Base-by-base conservation (phyloP, 37 sponge, comb jelly and placozoan genomes). In the Diacarnus erythraeanus region DNA sequence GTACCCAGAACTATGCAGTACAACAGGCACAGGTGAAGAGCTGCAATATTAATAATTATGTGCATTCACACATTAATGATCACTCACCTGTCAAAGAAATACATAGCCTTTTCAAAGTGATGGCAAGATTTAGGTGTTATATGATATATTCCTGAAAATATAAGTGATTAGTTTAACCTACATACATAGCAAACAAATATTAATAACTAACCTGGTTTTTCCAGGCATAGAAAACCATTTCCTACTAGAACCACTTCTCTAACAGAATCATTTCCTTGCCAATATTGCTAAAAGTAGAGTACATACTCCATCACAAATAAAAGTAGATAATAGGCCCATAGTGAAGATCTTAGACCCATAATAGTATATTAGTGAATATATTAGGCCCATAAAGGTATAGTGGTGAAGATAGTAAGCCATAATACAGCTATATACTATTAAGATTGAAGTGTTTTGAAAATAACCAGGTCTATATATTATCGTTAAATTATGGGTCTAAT, bases 61-160 rank as follows among this genome's bases (percentile, higher is more conserved):
- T 38, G 2, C 6, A 64, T 36, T 41, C 44, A 17, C 38, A 68
- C 51, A 64, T 40, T 21, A 22, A 33, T 31, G 15, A 5, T 35
- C 26, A 43, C 86, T 86, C 41, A 91, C 83, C 86, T 87, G 70
- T 84, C 64, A 77, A 80, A 96, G 21, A 38, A 33, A 44, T 84
- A 96, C 5, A 41, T 10, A 18, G 80, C 71, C 27, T 58, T 51
- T 3, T 87, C 81, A 79, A 96, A 96, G 43, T 71, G 74, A 76
- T 96, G 86, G 71, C 97, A 96, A 23, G 93, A 87, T 42, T 76
- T 59, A 1, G 89, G 86, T 1, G 38, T 78, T 26, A 94, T 56
- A 3, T 40, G 61, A 41, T 87, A 92, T 20, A 72, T 66, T 29
- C 88, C 88, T 88, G 42, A n/a, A 71, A 3, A 38, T 22, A 71